Evolutionary conservation across 2,113 vertebrate species (phyloP).

Genomic region (Epinephelus fuscoguttatus): DNA sequence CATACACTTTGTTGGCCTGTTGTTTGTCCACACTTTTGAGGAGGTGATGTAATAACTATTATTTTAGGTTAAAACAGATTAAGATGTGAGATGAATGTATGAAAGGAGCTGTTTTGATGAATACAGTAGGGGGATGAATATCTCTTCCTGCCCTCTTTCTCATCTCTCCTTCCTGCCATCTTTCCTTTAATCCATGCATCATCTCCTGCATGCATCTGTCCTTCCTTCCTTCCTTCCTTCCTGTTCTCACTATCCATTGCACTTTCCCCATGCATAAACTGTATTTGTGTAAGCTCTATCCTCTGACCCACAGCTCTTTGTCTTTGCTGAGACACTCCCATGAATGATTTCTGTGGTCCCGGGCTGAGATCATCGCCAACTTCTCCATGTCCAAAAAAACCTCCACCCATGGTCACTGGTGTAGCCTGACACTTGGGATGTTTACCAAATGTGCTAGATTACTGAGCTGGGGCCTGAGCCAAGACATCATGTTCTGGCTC

Average conservation of each 20-base stretch:
- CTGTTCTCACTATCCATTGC: neutral
- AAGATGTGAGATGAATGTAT: no score
- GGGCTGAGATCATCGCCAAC: slow-evolving; percentile 50
- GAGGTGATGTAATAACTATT: no score
- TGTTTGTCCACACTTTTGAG: neutral
- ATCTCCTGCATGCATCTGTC: slow-evolving; percentile 8
- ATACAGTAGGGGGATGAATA: neutral
- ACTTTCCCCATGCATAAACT: neutral
- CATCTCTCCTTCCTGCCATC: slow-evolving; percentile 7
- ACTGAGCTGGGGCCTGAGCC: slow-evolving; percentile 8
- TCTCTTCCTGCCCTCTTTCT: neutral
- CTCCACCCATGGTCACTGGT: slow-evolving; percentile 51
- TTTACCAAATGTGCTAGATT: slow-evolving; percentile 29
- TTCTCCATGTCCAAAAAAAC: slow-evolving; percentile 1
- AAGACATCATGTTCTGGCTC: slow-evolving; percentile 32
- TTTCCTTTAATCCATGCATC: slow-evolving; percentile 8
- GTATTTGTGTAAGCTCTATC: neutral
- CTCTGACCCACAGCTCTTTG: slow-evolving; percentile 16
- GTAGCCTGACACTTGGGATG: slow-evolving; percentile 40
- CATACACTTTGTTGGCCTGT: slow-evolving; percentile 4
- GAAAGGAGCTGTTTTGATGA: neutral
- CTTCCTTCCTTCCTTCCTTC: neutral
- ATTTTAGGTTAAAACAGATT: neutral
- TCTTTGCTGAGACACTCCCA: slow-evolving; percentile 45
- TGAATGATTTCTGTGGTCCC: neutral